Base-by-base conservation (phyloP, 2,888 invertebrate genomes). In the Melieria crassipennis region DNA sequence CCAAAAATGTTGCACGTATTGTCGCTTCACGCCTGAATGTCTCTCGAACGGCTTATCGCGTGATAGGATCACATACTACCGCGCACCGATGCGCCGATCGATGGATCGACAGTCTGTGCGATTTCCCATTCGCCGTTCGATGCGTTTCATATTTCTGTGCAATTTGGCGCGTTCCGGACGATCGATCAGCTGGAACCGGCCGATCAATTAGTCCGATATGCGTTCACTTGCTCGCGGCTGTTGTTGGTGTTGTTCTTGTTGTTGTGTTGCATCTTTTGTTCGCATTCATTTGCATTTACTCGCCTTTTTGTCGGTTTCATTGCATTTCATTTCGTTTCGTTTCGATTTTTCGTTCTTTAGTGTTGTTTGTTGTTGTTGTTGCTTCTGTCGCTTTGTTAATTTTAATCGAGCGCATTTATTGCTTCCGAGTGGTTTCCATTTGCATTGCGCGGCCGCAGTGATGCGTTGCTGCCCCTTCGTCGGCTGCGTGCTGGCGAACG, bases 121-220 rank as follows among this genome's bases (percentile, higher is more conserved):
- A 30, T 30, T 30, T 30, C 30, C 30, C 30, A 30, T 30, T 30
- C 30, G 30, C 30, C 30, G 30, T 30, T 30, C 30, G 30, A 30
- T 30, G 30, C 2, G 30, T 30, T 30, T 30, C 30, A 30, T 30
- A 30, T 30, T 30, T 30, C 30, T 30, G 30, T 30, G 30, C 30
- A 30, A 30, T 30, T 30, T 30, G 57, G 13, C 52, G 77, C 76
- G 81, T 80, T 82, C 76, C 81, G 78, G 77, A 76, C 82, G 82
- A 83, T 83, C 81, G 82, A 77, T 83, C 84, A 84, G 81, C 83
- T 83, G 84, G 84, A 85, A 85, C 84, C 85, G 84, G 85, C 85
- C 84, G 85, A 85, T 85, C 30, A 30, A 30, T 30, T 85, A 85
- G 82, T 77, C 78, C 78, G 75, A 79, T 78, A 78, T 67, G 72